Conservation (phyloP, 2,797 vertebrate species). For the Urophycis tenuis region DNA sequence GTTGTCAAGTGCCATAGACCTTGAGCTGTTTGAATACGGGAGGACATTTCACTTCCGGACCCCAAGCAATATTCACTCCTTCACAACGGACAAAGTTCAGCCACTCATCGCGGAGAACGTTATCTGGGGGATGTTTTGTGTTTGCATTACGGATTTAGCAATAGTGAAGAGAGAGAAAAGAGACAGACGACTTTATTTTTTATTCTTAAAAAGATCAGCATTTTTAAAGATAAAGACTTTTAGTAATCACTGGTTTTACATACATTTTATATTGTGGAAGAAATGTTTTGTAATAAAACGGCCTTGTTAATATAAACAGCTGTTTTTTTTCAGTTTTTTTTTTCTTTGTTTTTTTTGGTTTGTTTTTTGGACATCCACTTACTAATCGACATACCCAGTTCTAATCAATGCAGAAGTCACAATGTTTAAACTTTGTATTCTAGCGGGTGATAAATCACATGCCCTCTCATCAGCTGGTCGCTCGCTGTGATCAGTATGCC, state of each 20-base stretch:
- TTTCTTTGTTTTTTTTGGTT: not conserved
- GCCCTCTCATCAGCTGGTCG: slow-evolving; percentile 25
- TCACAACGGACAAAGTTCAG: slow-evolving; percentile 51
- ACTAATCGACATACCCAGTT: slow-evolving; percentile 26
- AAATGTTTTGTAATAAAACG: slow-evolving; percentile 60
- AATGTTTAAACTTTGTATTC: slow-evolving; percentile 28
- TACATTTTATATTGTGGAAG: slow-evolving; percentile 68
- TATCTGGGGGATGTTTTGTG: slow-evolving; percentile 15
- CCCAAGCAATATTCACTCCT: slow-evolving; percentile 80
- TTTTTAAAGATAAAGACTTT: slow-evolving; percentile 73
- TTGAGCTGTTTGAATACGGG: slow-evolving; percentile 80
- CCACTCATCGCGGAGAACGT: slow-evolving; percentile 56
- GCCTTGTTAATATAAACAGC: slow-evolving; percentile 54
- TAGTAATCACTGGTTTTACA: slow-evolving; percentile 83
- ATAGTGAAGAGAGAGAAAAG: slow-evolving; percentile 52
- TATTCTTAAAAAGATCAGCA: slow-evolving; percentile 51
- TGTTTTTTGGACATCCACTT: slow-evolving; percentile 29
- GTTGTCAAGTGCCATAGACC: slow-evolving; percentile 92
- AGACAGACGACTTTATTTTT: slow-evolving; percentile 63
- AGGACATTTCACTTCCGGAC: slow-evolving; percentile 59
- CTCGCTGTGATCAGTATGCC: slow-evolving; percentile 31
- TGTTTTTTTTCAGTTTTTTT: slow-evolving; percentile 30
- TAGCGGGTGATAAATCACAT: slow-evolving; percentile 19
- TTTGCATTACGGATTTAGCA: slow-evolving; percentile 70
- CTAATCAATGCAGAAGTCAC: slow-evolving; percentile 24